Evolutionary conservation across 92 coral and sea anemone species (phyloP).

Genomic region (Palythoa grandis): DNA sequence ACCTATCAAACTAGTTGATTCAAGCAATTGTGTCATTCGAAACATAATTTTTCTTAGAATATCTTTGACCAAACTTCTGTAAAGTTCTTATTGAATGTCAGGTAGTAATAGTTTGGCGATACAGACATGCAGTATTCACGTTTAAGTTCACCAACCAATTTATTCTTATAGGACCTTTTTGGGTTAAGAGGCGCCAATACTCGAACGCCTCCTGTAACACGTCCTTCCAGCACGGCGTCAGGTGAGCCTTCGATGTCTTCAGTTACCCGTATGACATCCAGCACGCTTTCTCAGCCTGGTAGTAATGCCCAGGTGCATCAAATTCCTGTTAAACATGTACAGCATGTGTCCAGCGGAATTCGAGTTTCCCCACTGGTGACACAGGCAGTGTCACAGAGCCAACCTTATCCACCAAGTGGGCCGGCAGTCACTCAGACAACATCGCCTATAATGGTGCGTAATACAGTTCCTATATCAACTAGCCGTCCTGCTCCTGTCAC

Average conservation of each 20-base stretch:
- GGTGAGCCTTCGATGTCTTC: slow-evolving; percentile 10
- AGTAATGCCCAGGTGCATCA: neutral
- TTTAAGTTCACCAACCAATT: neutral
- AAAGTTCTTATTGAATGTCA: neutral
- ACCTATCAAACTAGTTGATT: neutral
- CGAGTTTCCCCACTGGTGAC: slow-evolving; percentile 20
- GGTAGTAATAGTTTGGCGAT: neutral
- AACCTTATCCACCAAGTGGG: neutral
- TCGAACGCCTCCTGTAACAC: slow-evolving; percentile 12
- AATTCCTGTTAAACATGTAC: neutral
- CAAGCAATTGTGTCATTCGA: neutral
- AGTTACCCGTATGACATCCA: slow-evolving; percentile 27
- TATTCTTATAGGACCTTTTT: neutral
- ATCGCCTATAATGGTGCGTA: slow-evolving; percentile 1
- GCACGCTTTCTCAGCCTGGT: slow-evolving; percentile 1
- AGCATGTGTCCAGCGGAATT: slow-evolving; percentile 32
- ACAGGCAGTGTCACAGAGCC: slow-evolving; percentile 4
- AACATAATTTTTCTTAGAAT: neutral
- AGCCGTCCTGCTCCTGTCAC: slow-evolving; percentile 81
- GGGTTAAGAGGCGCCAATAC: neutral
- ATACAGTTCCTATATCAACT: slow-evolving; percentile 36
- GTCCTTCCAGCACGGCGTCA: slow-evolving; percentile 14
- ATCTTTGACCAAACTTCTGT: neutral
- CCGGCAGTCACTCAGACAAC: slow-evolving; percentile 2
- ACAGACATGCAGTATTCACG: neutral